Percentiles rank a stretch among this genome's conserved stretches.
These are phyloP conservation scores for Paramormyrops hopkinsi DNA, from an alignment of 2,797 vertebrate species.

Conservation along the genomic window DNA sequence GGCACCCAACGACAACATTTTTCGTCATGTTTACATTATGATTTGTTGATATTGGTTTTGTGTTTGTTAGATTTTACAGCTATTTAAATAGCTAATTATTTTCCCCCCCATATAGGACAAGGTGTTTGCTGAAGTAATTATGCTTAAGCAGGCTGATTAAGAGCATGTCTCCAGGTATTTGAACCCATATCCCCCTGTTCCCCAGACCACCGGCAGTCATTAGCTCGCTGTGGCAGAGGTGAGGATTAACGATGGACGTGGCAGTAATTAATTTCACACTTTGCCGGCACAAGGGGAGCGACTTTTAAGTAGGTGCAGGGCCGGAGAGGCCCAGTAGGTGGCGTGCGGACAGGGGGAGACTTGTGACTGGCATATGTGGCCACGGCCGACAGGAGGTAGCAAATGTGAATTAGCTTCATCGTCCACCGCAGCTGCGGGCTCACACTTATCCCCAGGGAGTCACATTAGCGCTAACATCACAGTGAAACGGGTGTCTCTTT, in stretches of 20 bases:
- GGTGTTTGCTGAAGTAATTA: conserved; percentile 1
- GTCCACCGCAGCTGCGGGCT: background rate
- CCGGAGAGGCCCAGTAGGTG: background rate
- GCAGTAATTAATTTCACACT: conserved; percentile 8
- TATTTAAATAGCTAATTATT: background rate
- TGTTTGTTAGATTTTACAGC: background rate
- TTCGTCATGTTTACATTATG: background rate
- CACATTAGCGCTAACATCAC: background rate
- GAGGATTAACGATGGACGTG: background rate
- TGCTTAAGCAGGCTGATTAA: background rate
- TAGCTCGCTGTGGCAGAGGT: background rate
- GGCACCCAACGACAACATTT: background rate
- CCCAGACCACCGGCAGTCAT: background rate
- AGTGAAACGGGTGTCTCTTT: background rate
- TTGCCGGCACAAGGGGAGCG: background rate
- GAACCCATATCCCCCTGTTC: background rate
- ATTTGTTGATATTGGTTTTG: background rate
- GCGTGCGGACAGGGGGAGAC: background rate
- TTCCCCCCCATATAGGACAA: background rate
- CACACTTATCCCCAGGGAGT: background rate
- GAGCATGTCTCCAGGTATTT: background rate
- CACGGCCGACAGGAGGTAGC: background rate
- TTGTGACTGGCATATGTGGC: background rate
- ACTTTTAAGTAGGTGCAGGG: background rate
- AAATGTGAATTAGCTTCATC: background rate